phyloP scores from a whole-genome alignment of 2,888 invertebrate species.

The Orchestes rusci region DNA sequence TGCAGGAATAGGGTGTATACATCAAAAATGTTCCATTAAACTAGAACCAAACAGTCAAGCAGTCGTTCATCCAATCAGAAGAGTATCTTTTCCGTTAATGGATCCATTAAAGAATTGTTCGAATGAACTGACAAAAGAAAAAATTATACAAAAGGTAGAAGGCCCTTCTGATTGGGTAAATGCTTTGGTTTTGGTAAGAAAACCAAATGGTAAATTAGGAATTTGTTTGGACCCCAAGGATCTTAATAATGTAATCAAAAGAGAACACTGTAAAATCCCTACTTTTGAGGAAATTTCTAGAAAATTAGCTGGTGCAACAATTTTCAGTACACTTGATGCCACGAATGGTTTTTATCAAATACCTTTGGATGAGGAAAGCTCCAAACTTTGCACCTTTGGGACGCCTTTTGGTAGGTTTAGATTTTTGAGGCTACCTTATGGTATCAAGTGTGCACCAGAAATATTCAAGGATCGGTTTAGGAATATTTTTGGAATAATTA shows the following conservation, averaged over 20 bases:
- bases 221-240: conserved; percentile 34
- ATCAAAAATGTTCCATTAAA: background rate
- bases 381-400: conserved; percentile 13
- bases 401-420: conserved; percentile 26
- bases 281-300: conserved; percentile 27
- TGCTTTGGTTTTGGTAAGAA: conserved; percentile 12
- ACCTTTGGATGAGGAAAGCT: too few species aligned
- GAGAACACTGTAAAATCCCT: conserved; percentile 31
- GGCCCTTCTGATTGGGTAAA: conserved; percentile 10
- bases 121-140: background rate
- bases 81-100: background rate
- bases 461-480: too few species aligned
- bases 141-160: conserved; percentile 7
- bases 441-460: conserved; percentile 26
- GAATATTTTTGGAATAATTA: too few species aligned
- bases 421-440: conserved; percentile 30
- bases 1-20: background rate
- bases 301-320: conserved; percentile 13
- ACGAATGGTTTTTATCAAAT: too few species aligned
- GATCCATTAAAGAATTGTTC: background rate
- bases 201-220: conserved; percentile 10
- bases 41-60: background rate
- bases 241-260: conserved; percentile 28
- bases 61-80: background rate
- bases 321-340: too few species aligned